A percentile compares a stretch with the other conserved stretches of the same genome.
Conservation (phyloP, 2,113 vertebrate genomes). For the Pavo muticus region DNA sequence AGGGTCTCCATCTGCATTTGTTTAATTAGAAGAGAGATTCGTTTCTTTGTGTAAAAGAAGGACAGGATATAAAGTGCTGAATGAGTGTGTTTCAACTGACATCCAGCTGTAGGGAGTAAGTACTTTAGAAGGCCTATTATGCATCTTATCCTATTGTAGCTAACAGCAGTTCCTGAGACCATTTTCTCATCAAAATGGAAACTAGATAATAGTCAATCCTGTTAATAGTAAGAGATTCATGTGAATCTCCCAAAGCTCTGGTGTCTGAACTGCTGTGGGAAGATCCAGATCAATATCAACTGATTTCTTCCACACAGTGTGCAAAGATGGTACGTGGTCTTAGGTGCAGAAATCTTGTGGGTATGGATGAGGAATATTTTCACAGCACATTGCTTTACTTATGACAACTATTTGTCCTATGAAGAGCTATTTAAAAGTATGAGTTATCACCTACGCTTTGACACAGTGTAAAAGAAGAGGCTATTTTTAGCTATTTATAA, state of each 20-base stretch:
- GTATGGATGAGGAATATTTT: background rate
- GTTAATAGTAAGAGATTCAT: background rate
- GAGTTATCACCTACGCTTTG: background rate
- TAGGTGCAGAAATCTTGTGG: background rate
- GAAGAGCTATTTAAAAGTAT: background rate
- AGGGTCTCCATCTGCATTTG: background rate
- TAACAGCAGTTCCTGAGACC: background rate
- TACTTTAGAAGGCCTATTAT: background rate
- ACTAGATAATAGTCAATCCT: background rate
- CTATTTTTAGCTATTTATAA: background rate
- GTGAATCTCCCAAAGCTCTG: background rate
- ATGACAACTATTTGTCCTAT: background rate
- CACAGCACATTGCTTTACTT: background rate
- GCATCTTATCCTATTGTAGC: background rate
- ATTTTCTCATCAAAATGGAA: background rate
- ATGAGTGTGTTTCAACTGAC: background rate
- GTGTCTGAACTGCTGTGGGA: background rate
- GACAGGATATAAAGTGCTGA: background rate
- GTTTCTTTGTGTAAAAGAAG: background rate
- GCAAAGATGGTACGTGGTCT: background rate
- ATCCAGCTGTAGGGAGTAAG: background rate
- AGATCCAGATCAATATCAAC: background rate
- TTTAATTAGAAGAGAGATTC: background rate
- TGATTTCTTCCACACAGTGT: background rate
- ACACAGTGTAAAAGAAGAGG: background rate